These are phyloP conservation scores for Leptopilina boulardi DNA, from an alignment of 1,140 invertebrate genomes.

Conservation along the genomic window DNA sequence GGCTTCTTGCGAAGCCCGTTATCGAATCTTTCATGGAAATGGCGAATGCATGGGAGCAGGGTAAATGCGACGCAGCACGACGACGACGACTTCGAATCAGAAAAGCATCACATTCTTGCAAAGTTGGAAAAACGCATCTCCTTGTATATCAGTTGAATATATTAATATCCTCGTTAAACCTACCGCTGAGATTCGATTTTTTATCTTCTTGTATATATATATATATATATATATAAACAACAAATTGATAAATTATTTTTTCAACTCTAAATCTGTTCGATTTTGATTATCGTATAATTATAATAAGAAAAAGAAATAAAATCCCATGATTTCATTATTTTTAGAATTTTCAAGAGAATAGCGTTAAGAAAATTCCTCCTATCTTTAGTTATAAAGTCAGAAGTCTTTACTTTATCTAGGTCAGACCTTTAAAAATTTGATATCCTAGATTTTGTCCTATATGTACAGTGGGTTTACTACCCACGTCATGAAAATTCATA, in stretches of 20 bases:
- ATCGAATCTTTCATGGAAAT: conserved; percentile 59
- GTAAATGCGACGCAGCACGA: conserved; percentile 44
- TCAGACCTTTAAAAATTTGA: conserved; percentile 14
- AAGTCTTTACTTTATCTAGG: conserved; percentile 2
- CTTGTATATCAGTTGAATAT: conserved; percentile 29
- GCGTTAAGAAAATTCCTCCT: background rate
- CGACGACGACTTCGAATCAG: conserved; percentile 7
- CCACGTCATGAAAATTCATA: conserved; percentile 17
- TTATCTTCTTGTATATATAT: background rate
- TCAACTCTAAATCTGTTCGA: too few relatives aligned
- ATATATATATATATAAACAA: too few relatives aligned
- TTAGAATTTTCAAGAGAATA: background rate
- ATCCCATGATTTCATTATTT: too few relatives aligned
- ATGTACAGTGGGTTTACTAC: background rate
- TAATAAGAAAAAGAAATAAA: too few relatives aligned
- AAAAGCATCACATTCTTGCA: conserved; percentile 19
- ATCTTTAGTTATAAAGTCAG: conserved; percentile 3
- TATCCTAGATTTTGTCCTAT: conserved; percentile 9
- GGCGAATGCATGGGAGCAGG: conserved; percentile 48
- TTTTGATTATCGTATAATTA: too few relatives aligned
- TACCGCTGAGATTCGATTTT: background rate
- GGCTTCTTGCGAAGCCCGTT: conserved; percentile 54
- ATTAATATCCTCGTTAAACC: conserved; percentile 28
- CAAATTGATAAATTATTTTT: too few relatives aligned
- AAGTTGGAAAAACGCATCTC: conserved; percentile 13